These are phyloP conservation scores for Pantelozetes paolii DNA, from an alignment of 2,888 invertebrate genomes.

Conservation along the genomic window DNA sequence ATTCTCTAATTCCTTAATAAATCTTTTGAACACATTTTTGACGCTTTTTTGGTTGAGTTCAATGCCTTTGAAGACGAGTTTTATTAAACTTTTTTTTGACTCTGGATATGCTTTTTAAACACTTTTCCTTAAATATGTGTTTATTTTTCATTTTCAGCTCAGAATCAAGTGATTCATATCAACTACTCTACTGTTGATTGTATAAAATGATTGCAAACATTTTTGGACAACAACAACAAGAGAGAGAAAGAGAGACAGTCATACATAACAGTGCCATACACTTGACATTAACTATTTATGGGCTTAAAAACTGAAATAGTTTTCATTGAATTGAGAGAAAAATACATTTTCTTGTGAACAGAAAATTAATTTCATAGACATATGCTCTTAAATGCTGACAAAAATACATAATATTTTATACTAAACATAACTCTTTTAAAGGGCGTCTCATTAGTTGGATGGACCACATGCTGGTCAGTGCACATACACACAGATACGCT, in stretches of 20 bases:
- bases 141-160: background rate
- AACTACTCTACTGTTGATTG: background rate
- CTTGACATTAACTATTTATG: constrained; percentile 8
- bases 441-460: constrained; percentile 8
- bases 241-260: too few relatives aligned
- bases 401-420: background rate
- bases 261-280: background rate
- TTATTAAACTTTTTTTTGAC: background rate
- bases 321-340: too few relatives aligned
- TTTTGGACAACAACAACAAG: too few relatives aligned
- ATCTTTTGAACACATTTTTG: background rate
- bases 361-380: too few relatives aligned
- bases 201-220: background rate
- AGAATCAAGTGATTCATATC: background rate
- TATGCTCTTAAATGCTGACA: background rate
- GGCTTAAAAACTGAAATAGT: too few relatives aligned
- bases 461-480: constrained; percentile 21
- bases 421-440: constrained; percentile 19
- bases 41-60: background rate
- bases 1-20: background rate
- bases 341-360: too few relatives aligned
- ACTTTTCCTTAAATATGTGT: too few relatives aligned
- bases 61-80: background rate
- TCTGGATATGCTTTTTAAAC: background rate
- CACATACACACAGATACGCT: background rate